These are phyloP conservation scores for Ramazzottius varieornatus DNA, from an alignment of 2,888 invertebrate species.

Conservation along the genomic window DNA sequence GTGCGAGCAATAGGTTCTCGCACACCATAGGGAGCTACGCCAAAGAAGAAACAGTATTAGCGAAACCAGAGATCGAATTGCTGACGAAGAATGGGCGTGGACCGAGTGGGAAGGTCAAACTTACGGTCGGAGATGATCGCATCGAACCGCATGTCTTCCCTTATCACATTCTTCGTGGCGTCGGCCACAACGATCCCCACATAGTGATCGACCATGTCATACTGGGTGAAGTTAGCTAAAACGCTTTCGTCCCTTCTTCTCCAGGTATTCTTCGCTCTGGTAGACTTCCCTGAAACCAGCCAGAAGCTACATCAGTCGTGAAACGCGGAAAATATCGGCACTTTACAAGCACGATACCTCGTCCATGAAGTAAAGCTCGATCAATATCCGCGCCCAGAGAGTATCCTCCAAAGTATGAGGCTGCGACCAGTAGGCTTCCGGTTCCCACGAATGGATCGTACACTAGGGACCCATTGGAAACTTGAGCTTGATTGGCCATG, in stretches of 20 bases:
- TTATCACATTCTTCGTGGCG: slow-evolving; percentile 57
- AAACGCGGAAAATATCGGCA: not conserved
- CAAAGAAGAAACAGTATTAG: slow-evolving; percentile 4
- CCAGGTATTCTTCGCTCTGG: slow-evolving; percentile 26
- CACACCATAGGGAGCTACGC: slow-evolving; percentile 81
- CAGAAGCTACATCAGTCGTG: not conserved
- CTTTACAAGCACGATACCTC: no score
- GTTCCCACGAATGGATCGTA: slow-evolving; percentile 81
- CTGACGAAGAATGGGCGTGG: not conserved
- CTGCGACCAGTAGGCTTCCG: slow-evolving; percentile 44
- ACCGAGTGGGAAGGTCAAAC: slow-evolving; percentile 19
- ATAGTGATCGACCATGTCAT: slow-evolving; percentile 44
- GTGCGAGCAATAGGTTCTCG: slow-evolving; percentile 69
- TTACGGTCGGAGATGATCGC: slow-evolving; percentile 84
- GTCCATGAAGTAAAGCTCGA: not conserved
- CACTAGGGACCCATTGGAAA: slow-evolving; percentile 41
- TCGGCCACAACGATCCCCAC: slow-evolving; percentile 72
- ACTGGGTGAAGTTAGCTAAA: slow-evolving; percentile 59
- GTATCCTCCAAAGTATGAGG: slow-evolving; percentile 59
- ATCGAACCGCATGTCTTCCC: slow-evolving; percentile 42
- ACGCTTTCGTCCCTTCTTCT: slow-evolving; percentile 50
- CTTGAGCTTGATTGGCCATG: slow-evolving; percentile 77
- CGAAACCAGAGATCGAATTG: not conserved
- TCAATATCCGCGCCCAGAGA: slow-evolving; percentile 40
- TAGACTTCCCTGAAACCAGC: slow-evolving; percentile 21